These are phyloP conservation scores for Dimorphilus gyrociliatus DNA, from an alignment of 2,888 invertebrate species.

Conservation along the genomic window DNA sequence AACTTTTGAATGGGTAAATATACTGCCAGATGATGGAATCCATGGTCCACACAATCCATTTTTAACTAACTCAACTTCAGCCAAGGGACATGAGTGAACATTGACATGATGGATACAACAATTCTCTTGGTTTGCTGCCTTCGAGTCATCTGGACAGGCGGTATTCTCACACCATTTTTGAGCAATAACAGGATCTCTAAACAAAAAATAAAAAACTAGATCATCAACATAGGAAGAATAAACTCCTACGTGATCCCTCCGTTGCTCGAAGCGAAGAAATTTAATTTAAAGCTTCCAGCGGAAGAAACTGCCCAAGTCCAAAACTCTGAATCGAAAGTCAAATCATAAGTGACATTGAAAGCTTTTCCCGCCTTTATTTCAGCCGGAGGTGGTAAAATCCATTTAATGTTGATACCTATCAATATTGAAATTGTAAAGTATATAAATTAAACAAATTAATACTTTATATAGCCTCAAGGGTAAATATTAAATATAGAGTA, in stretches of 20 bases:
- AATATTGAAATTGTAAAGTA: neutral
- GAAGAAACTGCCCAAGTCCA: conserved; percentile 14
- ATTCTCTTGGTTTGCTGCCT: conserved; percentile 12
- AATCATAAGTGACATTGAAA: conserved; percentile 17
- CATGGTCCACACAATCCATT: conserved; percentile 24
- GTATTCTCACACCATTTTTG: conserved; percentile 19
- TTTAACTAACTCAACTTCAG: conserved; percentile 5
- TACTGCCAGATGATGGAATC: conserved; percentile 18
- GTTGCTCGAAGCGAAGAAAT: conserved; percentile 6
- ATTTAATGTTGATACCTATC: conserved; percentile 16
- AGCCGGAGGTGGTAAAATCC: conserved; percentile 15
- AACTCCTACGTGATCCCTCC: conserved; percentile 9
- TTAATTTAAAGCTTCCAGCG: conserved; percentile 1
- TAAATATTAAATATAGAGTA: too few relatives aligned
- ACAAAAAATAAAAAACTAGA: conserved; percentile 1
- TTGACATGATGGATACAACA: conserved; percentile 24
- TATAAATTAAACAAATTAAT: conserved; percentile 1
- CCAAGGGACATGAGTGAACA: conserved; percentile 19
- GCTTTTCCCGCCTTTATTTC: conserved; percentile 13
- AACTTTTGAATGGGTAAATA: conserved; percentile 22
- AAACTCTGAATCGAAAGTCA: conserved; percentile 12
- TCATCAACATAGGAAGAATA: neutral
- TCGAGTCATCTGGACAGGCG: conserved; percentile 13
- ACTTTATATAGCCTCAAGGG: neutral
- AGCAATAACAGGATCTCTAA: conserved; percentile 13